A percentile compares a stretch with the other conserved stretches of the same genome.
These are phyloP conservation scores for Ranitomeya variabilis DNA, from an alignment of 2,113 vertebrate genomes.

Conservation along the genomic window DNA sequence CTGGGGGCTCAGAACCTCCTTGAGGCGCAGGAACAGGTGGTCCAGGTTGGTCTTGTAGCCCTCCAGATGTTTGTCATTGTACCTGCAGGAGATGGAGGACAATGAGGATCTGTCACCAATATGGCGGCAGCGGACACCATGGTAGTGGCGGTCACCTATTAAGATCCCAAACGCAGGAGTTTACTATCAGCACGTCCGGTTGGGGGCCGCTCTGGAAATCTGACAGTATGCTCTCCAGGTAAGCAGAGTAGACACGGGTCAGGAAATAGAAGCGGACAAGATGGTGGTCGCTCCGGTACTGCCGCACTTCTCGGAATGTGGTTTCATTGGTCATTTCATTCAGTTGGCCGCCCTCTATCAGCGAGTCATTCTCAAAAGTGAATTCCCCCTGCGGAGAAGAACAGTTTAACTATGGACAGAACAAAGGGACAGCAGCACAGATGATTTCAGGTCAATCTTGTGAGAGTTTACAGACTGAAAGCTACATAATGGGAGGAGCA, in stretches of 20 bases:
- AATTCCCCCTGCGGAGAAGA: constrained; percentile 70
- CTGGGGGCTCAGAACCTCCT: constrained; percentile 69
- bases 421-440: not conserved
- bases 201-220: constrained; percentile 72
- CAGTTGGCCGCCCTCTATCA: constrained; percentile 78
- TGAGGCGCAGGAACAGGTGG: constrained; percentile 73
- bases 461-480: too few relatives aligned
- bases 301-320: constrained; percentile 77
- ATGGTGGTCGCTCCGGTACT: constrained; percentile 78
- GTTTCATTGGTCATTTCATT: constrained; percentile 70
- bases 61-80: constrained; percentile 64
- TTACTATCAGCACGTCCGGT: constrained; percentile 81
- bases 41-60: constrained; percentile 75
- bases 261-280: constrained; percentile 86
- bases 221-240: constrained; percentile 76
- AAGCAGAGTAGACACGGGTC: constrained; percentile 76
- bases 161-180: constrained; percentile 88
- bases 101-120: not conserved
- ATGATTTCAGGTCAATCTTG: too few relatives aligned
- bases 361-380: constrained; percentile 77
- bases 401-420: not conserved
- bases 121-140: not conserved
- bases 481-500: too few relatives aligned
- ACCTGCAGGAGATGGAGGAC: constrained; percentile 67
- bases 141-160: constrained; percentile 74